Evolutionary conservation across 2,888 invertebrate genomes (phyloP), one percentile per base, ranked within the genome.

Genomic region (Drosophila bunnanda): DNA sequence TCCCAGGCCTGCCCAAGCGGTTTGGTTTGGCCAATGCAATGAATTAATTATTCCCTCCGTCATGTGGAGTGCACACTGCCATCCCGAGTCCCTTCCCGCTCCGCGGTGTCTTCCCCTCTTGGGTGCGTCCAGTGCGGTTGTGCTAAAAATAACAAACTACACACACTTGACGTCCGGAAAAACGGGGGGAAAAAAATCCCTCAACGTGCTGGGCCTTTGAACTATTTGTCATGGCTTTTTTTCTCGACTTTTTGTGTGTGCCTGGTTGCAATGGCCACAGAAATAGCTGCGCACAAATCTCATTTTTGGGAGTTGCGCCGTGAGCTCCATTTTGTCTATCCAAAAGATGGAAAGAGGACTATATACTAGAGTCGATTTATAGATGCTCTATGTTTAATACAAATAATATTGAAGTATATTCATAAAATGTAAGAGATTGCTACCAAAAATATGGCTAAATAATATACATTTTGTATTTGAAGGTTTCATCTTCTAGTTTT

Each of bases 271-370:
- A 46, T 57, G 65, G 54, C 73, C 79, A 82, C 89, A 78, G 89
- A 82, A 89, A 82, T 82, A 82, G 82, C 89, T 74, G 55, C 39
- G 44, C 73, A 88, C 85, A 89, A 87, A 87, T 84, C 82, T 82
- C 79, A 87, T 87, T 87, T 87, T 87, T 58, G 72, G 88, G 76
- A 78, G 79, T 71, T 78, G 73, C 64, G 65, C 61, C 73, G 88
- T 70, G 76, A 84, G 89, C 86, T 70, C 77, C 77, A 82, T 71
- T 89, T 76, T 79, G 69, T 67, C 52, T 43, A 73, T 32, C 53
- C 46, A 34, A 64, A 68, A 44, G n/a, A 7, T 36, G 36, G 32
- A 52, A 52, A 59, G 6, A 9, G 30, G 10, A 38, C 4, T 2
- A 59, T 30, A 17, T 8, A 13, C n/a, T 20, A 2, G 12, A n/a